These are phyloP conservation scores for Drosophila sproati DNA, from an alignment of 1,140 invertebrate genomes.

Conservation along the genomic window DNA sequence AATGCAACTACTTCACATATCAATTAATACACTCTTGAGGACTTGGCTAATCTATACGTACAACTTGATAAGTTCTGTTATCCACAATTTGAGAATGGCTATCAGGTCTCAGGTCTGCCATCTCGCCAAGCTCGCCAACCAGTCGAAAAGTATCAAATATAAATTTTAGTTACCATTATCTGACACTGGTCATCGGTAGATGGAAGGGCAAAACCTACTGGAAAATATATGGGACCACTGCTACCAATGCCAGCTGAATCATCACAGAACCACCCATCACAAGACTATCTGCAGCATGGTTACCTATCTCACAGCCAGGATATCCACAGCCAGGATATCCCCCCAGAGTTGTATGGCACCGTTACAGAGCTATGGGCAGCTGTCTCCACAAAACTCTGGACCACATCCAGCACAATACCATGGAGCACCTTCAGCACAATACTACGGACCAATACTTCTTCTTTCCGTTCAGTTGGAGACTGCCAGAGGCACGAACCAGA, in stretches of 20 bases:
- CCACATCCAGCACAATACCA: slow-evolving; percentile 12
- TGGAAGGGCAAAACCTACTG: not conserved
- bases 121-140: slow-evolving; percentile 12
- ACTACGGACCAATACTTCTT: slow-evolving; percentile 12
- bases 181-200: slow-evolving; percentile 1
- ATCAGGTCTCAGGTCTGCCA: not conserved
- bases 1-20: not conserved
- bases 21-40: not conserved
- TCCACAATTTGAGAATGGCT: slow-evolving; percentile 11
- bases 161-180: slow-evolving; percentile 17
- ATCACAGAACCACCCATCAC: slow-evolving; percentile 31
- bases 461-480: not conserved
- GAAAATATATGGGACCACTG: slow-evolving; percentile 27
- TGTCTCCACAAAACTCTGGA: slow-evolving; percentile 36
- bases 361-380: slow-evolving; percentile 27
- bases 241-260: slow-evolving; percentile 21
- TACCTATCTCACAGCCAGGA: slow-evolving; percentile 19
- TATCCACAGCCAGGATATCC: slow-evolving; percentile 25
- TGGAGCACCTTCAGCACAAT: not conserved
- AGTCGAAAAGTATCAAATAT: slow-evolving; percentile 19
- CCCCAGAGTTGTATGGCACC: slow-evolving; percentile 22
- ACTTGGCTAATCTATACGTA: not conserved
- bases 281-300: slow-evolving; percentile 31
- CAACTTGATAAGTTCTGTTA: slow-evolving; percentile 19
- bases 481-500: slow-evolving; percentile 23